A percentile compares a stretch with the other conserved stretches of the same genome.
Conservation (phyloP, 2,888 invertebrate species). For the Rhamphomyia laevipes region DNA sequence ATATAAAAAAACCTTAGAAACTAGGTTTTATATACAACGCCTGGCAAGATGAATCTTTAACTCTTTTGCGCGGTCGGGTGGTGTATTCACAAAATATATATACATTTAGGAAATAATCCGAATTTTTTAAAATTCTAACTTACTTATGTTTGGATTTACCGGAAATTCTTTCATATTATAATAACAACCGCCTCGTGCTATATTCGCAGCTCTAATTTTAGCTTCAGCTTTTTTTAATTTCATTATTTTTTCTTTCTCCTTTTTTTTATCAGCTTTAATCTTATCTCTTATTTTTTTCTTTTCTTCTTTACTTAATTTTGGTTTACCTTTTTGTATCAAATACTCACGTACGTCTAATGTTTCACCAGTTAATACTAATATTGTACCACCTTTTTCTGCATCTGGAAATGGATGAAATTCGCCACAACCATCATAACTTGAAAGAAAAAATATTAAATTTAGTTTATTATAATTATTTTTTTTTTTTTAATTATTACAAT, state of each 20-base stretch:
- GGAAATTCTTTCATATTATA: conserved; percentile 13
- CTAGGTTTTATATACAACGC: no score
- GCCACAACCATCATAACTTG: conserved; percentile 25
- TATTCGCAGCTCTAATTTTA: conserved; percentile 22
- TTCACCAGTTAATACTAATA: conserved; percentile 38
- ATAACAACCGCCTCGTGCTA: conserved; percentile 19
- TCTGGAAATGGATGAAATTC: conserved; percentile 42
- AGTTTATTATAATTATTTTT: no score
- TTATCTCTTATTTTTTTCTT: conserved; percentile 24
- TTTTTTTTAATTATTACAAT: conserved; percentile 39
- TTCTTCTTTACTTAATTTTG: conserved; percentile 26
- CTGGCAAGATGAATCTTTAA: no score
- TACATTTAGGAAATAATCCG: no score
- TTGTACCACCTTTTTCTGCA: conserved; percentile 39
- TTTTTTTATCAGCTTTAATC: conserved; percentile 19
- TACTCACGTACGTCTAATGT: conserved; percentile 37
- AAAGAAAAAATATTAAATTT: conserved; percentile 2
- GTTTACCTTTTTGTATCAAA: conserved; percentile 21
- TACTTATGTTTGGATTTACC: conserved; percentile 25
- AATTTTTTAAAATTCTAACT: neutral
- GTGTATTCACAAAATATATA: no score
- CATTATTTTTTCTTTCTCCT: conserved; percentile 19
- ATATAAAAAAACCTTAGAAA: no score
- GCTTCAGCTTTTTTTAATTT: conserved; percentile 22
- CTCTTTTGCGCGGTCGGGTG: no score